phyloP scores from a whole-genome alignment of 1,140 invertebrate genomes.

The Drosophila ironensis region DNA sequence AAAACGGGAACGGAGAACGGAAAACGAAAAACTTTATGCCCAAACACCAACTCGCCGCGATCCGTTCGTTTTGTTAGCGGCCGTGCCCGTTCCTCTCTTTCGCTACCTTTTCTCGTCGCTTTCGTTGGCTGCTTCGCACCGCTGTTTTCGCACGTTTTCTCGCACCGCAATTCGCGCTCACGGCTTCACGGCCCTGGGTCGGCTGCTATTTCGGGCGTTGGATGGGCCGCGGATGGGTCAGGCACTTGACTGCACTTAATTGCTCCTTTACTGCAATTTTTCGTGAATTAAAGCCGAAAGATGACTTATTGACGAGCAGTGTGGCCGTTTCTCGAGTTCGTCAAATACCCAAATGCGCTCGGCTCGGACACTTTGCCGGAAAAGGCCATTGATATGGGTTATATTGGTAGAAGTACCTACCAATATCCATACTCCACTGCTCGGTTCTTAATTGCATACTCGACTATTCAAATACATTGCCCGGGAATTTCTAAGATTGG shows the following conservation, averaged over 20 bases:
- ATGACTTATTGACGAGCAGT: slow-evolving; percentile 68
- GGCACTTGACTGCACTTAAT: background rate
- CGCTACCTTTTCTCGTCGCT: slow-evolving; percentile 27
- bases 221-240: background rate
- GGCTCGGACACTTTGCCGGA: no score
- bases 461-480: no score
- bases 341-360: no score
- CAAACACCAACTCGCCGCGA: slow-evolving; percentile 54
- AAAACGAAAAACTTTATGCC: slow-evolving; percentile 59
- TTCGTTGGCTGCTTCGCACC: slow-evolving; percentile 1
- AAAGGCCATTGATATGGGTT: no score
- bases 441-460: no score
- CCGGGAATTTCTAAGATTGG: no score
- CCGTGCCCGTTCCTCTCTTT: slow-evolving; percentile 18
- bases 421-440: no score
- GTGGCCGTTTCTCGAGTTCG: slow-evolving; percentile 27
- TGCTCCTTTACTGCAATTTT: slow-evolving; percentile 41
- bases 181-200: slow-evolving; percentile 7
- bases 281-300: slow-evolving; percentile 76
- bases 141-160: background rate
- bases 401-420: no score
- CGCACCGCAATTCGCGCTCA: background rate
- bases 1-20: slow-evolving; percentile 17
- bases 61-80: slow-evolving; percentile 43
- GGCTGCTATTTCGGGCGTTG: slow-evolving; percentile 25